Evolutionary conservation across 2,113 vertebrate species (phyloP), one percentile per base, ranked within the genome.

Genomic region (Chloroceryle aenea): DNA sequence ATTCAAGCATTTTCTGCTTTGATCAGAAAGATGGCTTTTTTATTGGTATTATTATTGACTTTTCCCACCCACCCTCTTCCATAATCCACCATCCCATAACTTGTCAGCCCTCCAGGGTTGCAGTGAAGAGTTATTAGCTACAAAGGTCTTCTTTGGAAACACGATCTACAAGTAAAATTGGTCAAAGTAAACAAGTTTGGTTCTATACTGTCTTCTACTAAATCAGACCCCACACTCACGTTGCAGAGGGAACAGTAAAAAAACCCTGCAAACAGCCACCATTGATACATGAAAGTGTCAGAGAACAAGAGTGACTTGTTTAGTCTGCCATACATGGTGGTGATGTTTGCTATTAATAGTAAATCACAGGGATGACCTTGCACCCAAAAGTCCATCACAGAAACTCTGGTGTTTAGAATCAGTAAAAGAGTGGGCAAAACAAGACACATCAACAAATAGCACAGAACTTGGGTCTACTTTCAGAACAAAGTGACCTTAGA

Each of bases 1-100:
- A 94, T 90, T 89, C 91, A 85, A 80, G 79, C 69, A 87, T 50
- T 95, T 97, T 95, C 67, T 85, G 84, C 93, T 97, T 96, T 95
- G 84, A 93, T 87, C 77, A 89, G 42, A 89, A 81, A 66, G 84
- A 93, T 97, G 83, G 66, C 38, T 85, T 86, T 95, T 96, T 97
- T 97, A 94, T 97, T 90, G 73, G 83, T 88, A 80, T 95, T 89
- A 87, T 73, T 79, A 67, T 63, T 96, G 89, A 96, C 77, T 94
- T 97, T 91, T 95, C 96, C 87, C 84, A 93, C 67, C 95, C 92
- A 92, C 78, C 17, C 32, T 94, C 45, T 56, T 85, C 61, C 38
- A 58, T 67, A 96, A 87, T 52, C 68, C 36, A 53, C 74, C 53
- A 53, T 58, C 43, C n/a, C 47, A 68, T 83, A 85, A 77, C 34